These are phyloP conservation scores for Andrena camellia DNA, from an alignment of 2,888 invertebrate genomes.

Conservation along the genomic window DNA sequence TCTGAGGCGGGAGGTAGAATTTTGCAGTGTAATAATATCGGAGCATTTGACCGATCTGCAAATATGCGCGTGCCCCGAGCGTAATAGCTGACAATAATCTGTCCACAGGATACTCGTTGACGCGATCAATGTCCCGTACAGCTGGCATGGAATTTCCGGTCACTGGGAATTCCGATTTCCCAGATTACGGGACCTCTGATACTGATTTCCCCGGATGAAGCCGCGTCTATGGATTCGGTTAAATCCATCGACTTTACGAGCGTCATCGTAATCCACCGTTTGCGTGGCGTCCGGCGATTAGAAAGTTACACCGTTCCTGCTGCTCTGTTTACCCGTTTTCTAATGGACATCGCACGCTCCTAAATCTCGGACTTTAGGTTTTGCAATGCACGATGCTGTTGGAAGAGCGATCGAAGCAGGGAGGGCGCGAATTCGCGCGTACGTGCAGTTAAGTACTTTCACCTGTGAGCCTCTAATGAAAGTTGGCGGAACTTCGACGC, in stretches of 20 bases:
- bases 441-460: constrained; percentile 1
- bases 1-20: neutral
- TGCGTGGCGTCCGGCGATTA: constrained; percentile 4
- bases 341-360: neutral
- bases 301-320: neutral
- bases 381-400: neutral
- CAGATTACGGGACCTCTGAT: constrained; percentile 38
- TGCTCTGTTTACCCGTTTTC: neutral
- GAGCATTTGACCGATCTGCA: neutral
- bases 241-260: neutral
- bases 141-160: constrained; percentile 3
- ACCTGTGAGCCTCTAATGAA: constrained; percentile 42
- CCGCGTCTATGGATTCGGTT: constrained; percentile 6
- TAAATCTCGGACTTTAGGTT: neutral
- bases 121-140: constrained; percentile 29
- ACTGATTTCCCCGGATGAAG: constrained; percentile 34
- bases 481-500: constrained; percentile 43
- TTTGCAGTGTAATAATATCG: too few relatives aligned
- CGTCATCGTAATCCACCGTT: neutral
- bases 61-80: constrained; percentile 2
- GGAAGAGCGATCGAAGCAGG: neutral
- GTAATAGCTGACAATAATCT: constrained; percentile 32
- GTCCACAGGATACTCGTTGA: constrained; percentile 3
- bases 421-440: constrained; percentile 3
- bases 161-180: constrained; percentile 29